These are phyloP conservation scores for Chloebia gouldiae DNA, from an alignment of 2,113 vertebrate species.

Conservation along the genomic window DNA sequence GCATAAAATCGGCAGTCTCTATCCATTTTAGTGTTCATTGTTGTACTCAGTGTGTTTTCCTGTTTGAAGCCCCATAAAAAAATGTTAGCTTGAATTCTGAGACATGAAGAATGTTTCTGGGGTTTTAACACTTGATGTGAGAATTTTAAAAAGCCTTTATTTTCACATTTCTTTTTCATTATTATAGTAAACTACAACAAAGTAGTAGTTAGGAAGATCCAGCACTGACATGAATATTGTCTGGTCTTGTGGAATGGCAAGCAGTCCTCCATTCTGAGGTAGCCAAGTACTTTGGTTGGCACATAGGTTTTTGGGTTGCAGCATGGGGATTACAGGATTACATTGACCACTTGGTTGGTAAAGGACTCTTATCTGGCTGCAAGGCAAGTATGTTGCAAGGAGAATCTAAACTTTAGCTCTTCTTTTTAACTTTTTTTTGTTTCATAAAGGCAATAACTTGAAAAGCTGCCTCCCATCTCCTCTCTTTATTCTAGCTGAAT, in stretches of 20 bases:
- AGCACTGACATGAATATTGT: not conserved
- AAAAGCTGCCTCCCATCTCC: rapidly evolving
- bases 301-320: not conserved
- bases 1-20: not conserved
- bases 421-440: not conserved
- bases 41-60: not conserved
- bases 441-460: not conserved
- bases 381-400: not conserved
- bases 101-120: not conserved
- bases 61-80: not conserved
- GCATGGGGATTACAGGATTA: not conserved
- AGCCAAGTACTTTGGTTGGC: not conserved
- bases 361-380: not conserved
- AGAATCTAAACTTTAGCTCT: not conserved
- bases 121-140: not conserved
- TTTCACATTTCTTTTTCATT: not conserved
- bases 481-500: not conserved
- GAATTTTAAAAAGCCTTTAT: not conserved
- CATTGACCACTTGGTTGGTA: not conserved
- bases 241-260: not conserved
- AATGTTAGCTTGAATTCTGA: not conserved
- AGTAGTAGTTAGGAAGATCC: not conserved
- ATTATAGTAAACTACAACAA: not conserved
- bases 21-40: not conserved
- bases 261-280: not conserved